Percentiles rank a stretch among this genome's conserved stretches.
phyloP scores from a whole-genome alignment of 1,140 invertebrate species.

The Pentalonia nigronervosa region DNA sequence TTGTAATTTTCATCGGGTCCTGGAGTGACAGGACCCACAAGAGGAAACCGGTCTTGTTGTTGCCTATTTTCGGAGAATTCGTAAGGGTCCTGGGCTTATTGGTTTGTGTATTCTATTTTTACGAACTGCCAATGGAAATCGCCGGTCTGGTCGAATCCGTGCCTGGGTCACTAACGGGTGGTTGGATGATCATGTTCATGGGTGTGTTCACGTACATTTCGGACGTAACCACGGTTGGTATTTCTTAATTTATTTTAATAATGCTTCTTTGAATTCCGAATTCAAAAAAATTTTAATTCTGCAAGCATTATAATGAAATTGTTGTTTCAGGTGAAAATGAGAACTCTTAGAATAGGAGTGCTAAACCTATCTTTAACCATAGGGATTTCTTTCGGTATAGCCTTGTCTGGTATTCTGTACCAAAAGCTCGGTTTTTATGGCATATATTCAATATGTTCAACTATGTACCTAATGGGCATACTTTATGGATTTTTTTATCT shows the following conservation, averaged over 20 bases:
- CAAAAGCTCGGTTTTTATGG: slow-evolving; percentile 81
- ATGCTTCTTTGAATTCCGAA: neutral
- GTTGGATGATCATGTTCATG: slow-evolving; percentile 89
- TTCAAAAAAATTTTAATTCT: neutral
- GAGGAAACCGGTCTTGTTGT: slow-evolving; percentile 82
- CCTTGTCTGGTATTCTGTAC: slow-evolving; percentile 63
- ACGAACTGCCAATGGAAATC: slow-evolving; percentile 73
- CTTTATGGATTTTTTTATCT: slow-evolving; percentile 74
- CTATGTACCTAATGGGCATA: slow-evolving; percentile 76
- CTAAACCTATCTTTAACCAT: slow-evolving; percentile 83
- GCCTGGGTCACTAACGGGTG: slow-evolving; percentile 80
- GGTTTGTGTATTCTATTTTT: slow-evolving; percentile 79
- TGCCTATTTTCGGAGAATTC: slow-evolving; percentile 83
- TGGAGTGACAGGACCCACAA: slow-evolving; percentile 68
- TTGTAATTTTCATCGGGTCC: slow-evolving; percentile 78
- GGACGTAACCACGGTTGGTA: slow-evolving; percentile 80
- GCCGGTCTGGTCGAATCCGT: slow-evolving; percentile 78
- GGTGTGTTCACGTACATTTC: slow-evolving; percentile 88
- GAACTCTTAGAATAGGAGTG: slow-evolving; percentile 83
- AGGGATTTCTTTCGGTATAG: slow-evolving; percentile 73
- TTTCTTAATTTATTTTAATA: neutral
- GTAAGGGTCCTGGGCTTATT: slow-evolving; percentile 79
- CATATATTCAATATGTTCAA: slow-evolving; percentile 76
- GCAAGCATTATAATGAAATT: neutral
- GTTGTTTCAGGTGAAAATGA: slow-evolving; percentile 68